Evolutionary conservation across 2,888 invertebrate genomes (phyloP).

Genomic region (Cantharis rufa): DNA sequence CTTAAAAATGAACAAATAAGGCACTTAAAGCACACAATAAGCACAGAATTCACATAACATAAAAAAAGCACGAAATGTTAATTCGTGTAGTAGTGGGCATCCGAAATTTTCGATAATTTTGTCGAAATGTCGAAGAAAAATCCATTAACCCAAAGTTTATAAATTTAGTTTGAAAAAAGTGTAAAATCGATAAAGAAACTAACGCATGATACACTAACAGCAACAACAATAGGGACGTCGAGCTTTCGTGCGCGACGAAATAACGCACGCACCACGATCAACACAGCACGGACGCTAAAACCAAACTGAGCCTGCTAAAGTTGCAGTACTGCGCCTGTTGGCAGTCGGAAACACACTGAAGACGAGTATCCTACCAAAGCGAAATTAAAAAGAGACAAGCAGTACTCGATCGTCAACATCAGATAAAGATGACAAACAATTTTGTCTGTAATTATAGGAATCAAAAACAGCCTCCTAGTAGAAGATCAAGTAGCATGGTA

Average conservation of each 20-base stretch:
- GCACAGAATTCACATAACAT: neutral
- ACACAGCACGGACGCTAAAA: conserved; percentile 22
- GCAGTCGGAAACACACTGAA: conserved; percentile 53
- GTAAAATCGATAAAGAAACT: conserved; percentile 17
- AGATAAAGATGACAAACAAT: conserved; percentile 39
- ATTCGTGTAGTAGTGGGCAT: neutral
- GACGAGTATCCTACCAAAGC: conserved; percentile 51
- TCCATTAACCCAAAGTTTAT: neutral
- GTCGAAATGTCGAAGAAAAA: neutral
- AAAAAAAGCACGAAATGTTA: neutral
- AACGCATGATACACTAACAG: conserved; percentile 3
- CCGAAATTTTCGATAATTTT: neutral
- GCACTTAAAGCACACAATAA: neutral
- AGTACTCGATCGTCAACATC: conserved; percentile 35
- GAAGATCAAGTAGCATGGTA: conserved; percentile 53
- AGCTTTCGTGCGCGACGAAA: conserved; percentile 23
- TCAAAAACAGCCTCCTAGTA: conserved; percentile 55
- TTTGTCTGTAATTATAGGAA: conserved; percentile 54
- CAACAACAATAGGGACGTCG: conserved; percentile 18
- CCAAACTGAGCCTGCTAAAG: conserved; percentile 36
- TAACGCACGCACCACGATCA: conserved; percentile 25
- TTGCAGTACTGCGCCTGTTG: conserved; percentile 45
- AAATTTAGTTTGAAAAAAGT: neutral
- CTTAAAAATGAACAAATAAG: conserved; percentile 8
- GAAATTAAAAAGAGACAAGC: conserved; percentile 45